These are phyloP conservation scores for Trogon surrucura DNA, from an alignment of 2,113 vertebrate genomes.

Conservation along the genomic window DNA sequence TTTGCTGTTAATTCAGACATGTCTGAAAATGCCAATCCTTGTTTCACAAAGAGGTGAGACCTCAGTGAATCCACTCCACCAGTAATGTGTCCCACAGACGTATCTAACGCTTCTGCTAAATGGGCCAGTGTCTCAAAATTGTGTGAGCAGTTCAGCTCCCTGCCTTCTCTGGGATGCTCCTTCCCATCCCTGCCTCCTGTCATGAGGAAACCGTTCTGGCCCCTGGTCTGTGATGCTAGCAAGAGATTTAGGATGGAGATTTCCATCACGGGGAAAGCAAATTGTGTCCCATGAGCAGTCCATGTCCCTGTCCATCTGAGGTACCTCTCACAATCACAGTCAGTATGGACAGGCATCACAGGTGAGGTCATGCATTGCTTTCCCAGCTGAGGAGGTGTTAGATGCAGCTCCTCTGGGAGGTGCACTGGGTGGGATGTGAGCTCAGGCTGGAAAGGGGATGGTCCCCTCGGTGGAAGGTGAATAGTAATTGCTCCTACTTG, in stretches of 20 bases:
- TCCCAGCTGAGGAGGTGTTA: neutral
- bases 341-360: rapidly evolving
- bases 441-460: neutral
- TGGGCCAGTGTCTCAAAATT: neutral
- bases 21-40: neutral
- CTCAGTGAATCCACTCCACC: neutral
- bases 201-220: neutral
- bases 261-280: neutral
- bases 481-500: neutral
- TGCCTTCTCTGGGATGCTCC: neutral
- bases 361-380: neutral
- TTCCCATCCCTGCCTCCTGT: neutral
- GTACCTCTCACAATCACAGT: neutral
- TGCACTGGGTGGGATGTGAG: neutral
- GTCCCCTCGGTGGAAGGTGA: neutral
- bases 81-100: neutral
- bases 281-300: neutral
- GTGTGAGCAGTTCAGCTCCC: neutral
- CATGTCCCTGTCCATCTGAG: neutral
- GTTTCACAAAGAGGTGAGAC: neutral
- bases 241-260: neutral
- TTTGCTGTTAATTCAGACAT: neutral
- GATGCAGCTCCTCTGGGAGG: neutral
- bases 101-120: neutral
- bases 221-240: neutral